phyloP scores from a whole-genome alignment of 2,113 vertebrate genomes.

The Cheirogaleus medius region DNA sequence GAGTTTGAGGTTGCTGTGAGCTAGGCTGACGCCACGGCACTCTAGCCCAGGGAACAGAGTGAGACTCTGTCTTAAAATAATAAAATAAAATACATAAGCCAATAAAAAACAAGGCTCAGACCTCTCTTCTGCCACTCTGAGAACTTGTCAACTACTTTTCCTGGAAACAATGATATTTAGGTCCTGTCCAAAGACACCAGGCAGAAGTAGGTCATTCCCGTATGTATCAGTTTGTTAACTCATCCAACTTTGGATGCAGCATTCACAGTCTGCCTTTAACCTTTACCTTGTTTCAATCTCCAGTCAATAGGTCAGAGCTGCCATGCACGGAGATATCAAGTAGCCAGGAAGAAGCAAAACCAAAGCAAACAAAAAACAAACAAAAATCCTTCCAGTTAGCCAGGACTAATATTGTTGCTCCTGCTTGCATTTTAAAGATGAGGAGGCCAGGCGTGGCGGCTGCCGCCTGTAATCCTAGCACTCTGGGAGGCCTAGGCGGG shows the following conservation, averaged over 20 bases:
- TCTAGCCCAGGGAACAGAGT: no score
- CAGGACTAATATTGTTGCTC: no score
- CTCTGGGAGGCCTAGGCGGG: no score
- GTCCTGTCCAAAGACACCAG: neutral
- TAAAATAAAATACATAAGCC: neutral
- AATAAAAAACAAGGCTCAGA: neutral
- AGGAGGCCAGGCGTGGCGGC: no score
- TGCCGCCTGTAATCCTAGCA: no score
- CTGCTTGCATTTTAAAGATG: neutral
- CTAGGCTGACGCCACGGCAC: no score
- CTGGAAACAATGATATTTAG: neutral
- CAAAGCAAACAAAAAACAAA: neutral
- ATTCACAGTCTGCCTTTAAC: neutral
- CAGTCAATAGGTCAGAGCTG: neutral
- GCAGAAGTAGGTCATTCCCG: neutral
- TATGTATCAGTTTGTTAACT: fast-evolving
- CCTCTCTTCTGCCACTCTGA: neutral
- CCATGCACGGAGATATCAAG: neutral
- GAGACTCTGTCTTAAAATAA: no score
- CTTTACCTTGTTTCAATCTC: neutral
- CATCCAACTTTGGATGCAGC: neutral
- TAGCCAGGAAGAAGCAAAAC: neutral
- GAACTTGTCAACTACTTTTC: neutral
- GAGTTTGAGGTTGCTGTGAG: no score
- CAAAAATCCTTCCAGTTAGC: neutral